Percentiles rank a stretch among this genome's conserved stretches.
phyloP scores from a whole-genome alignment of 2,888 invertebrate species.

The Diarsia rubi region DNA sequence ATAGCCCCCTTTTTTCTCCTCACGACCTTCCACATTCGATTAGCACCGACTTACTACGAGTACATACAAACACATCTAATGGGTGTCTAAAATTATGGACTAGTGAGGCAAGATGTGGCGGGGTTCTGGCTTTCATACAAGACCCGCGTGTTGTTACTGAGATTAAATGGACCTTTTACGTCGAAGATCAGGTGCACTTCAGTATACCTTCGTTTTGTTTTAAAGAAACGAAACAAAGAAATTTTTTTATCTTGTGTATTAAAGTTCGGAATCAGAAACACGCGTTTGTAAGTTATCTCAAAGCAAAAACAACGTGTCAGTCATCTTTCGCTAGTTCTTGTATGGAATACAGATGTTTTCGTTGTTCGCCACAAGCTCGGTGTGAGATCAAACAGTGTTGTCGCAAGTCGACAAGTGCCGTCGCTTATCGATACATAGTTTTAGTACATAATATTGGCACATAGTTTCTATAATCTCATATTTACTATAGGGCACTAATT shows the following conservation, averaged over 20 bases:
- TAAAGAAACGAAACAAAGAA: too few relatives aligned
- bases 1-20: too few relatives aligned
- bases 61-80: slow-evolving; percentile 46
- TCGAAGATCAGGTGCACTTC: neutral
- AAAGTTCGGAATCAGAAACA: neutral
- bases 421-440: slow-evolving; percentile 31
- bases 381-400: slow-evolving; percentile 50
- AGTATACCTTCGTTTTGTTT: neutral
- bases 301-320: neutral
- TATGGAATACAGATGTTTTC: slow-evolving; percentile 25
- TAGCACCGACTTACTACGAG: slow-evolving; percentile 77
- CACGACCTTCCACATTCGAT: slow-evolving; percentile 50
- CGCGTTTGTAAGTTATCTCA: neutral
- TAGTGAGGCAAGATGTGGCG: slow-evolving; percentile 51
- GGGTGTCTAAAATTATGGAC: slow-evolving; percentile 51
- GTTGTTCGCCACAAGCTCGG: slow-evolving; percentile 13
- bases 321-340: neutral
- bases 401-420: too few relatives aligned
- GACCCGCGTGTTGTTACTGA: neutral
- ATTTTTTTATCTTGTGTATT: too few relatives aligned
- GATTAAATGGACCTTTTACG: neutral
- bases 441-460: slow-evolving; percentile 61
- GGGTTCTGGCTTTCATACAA: slow-evolving; percentile 41
- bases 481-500: slow-evolving; percentile 61
- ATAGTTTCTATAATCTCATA: slow-evolving; percentile 44